phyloP scores from a whole-genome alignment of 2,888 invertebrate genomes.

The Nephrotoma guestfalica region DNA sequence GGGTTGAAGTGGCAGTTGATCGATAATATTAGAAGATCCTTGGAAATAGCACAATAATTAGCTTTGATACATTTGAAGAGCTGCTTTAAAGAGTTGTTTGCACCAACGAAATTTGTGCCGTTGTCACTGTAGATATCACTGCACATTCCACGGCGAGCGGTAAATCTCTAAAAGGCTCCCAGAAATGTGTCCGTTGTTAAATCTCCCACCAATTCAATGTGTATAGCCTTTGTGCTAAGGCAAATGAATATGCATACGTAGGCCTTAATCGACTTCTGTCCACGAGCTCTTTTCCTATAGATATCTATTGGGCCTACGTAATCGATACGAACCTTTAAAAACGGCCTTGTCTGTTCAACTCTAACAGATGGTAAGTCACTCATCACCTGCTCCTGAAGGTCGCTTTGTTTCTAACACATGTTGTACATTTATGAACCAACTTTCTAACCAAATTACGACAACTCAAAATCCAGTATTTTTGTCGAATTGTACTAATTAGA shows the following conservation, averaged over 20 bases:
- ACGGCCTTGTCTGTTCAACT: conserved; percentile 8
- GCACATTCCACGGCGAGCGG: no score
- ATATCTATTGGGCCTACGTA: conserved; percentile 13
- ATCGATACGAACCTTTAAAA: conserved; percentile 12
- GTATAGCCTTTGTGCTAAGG: conserved; percentile 13
- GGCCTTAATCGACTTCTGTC: conserved; percentile 13
- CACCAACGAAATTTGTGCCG: no score
- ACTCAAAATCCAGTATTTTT: conserved; percentile 14
- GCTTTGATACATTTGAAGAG: no score
- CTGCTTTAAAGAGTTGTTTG: no score
- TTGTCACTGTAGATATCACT: no score
- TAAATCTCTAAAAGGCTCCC: conserved; percentile 15
- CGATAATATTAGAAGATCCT: no score
- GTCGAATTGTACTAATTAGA: conserved; percentile 9
- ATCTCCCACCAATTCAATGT: no score
- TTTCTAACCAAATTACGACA: conserved; percentile 5
- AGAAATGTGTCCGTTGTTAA: conserved; percentile 16
- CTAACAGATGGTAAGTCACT: conserved; percentile 14
- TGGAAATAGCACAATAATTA: no score
- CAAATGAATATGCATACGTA: conserved; percentile 19
- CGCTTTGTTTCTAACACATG: conserved; percentile 5
- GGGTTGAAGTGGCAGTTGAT: no score
- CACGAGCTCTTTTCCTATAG: conserved; percentile 10
- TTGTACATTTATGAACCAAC: conserved; percentile 9
- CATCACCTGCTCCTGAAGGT: conserved; percentile 13